A percentile compares a stretch with the other conserved stretches of the same genome.
Evolutionary conservation across 2,113 vertebrate species (phyloP).

Genomic region (Junco hyemalis): DNA sequence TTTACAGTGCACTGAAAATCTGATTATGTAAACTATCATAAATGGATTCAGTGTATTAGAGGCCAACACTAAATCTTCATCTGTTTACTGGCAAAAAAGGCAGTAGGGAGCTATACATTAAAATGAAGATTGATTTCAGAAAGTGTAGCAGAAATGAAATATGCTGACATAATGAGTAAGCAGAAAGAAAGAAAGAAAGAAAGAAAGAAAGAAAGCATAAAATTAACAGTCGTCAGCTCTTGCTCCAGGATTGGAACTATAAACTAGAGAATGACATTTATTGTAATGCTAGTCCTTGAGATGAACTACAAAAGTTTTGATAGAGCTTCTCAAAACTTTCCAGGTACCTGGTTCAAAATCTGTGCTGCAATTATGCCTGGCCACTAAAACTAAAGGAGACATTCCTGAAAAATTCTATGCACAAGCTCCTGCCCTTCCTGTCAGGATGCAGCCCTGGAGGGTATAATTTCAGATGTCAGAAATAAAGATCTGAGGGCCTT

Average conservation of each 20-base stretch:
- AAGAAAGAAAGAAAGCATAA: constrained; percentile 42
- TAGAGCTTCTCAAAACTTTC: neutral
- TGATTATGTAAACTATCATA: constrained; percentile 49
- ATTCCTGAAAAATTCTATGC: neutral
- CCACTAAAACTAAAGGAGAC: neutral
- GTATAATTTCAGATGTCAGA: neutral
- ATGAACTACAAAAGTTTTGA: constrained; percentile 25
- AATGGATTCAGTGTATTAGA: constrained; percentile 37
- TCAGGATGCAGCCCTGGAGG: neutral
- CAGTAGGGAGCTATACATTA: constrained; percentile 32
- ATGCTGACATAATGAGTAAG: constrained; percentile 44
- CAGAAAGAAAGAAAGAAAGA: constrained; percentile 34
- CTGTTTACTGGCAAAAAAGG: constrained; percentile 29
- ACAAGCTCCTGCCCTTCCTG: neutral
- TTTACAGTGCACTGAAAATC: constrained; percentile 43
- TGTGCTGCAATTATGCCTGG: neutral
- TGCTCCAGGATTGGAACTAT: neutral
- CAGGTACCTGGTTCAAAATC: neutral
- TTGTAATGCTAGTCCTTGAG: constrained; percentile 19
- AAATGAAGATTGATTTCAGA: constrained; percentile 47
- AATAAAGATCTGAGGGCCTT: neutral
- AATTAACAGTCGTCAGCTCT: constrained; percentile 37
- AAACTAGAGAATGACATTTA: constrained; percentile 45
- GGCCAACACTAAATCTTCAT: constrained; percentile 49
- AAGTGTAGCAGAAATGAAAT: constrained; percentile 15